These are phyloP conservation scores for Eupithecia subumbrata DNA, from an alignment of 2,888 invertebrate species.

Conservation along the genomic window DNA sequence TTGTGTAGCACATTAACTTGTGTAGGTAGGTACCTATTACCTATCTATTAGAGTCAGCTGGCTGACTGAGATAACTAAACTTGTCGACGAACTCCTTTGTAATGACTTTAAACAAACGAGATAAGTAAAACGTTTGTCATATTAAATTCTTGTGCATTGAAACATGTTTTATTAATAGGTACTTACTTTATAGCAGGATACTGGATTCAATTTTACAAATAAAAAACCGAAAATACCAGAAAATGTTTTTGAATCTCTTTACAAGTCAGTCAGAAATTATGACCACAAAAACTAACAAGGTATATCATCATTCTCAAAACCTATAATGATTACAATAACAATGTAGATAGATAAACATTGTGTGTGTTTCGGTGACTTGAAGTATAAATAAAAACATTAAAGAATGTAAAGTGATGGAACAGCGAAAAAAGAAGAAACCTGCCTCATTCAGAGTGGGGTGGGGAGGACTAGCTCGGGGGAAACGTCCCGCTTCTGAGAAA, in stretches of 20 bases:
- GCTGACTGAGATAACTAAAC: conserved; percentile 12
- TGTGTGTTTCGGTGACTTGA: not conserved
- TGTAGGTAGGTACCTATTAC: not conserved
- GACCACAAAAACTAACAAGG: not conserved
- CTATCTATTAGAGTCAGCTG: conserved; percentile 15
- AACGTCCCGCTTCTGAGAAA: not conserved
- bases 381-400: not conserved
- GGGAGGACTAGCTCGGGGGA: not conserved
- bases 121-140: conserved; percentile 25
- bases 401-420: not conserved
- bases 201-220: conserved; percentile 1
- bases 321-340: not conserved
- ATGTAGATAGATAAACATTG: not conserved
- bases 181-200: conserved; percentile 18
- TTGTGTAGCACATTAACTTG: conserved; percentile 23
- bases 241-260: not conserved
- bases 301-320: not conserved
- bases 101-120: conserved; percentile 26
- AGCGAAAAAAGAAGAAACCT: not conserved
- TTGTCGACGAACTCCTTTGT: conserved; percentile 27
- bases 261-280: not conserved
- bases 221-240: conserved; percentile 7
- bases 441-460: not conserved
- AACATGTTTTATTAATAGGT: conserved; percentile 28
- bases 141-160: conserved; percentile 36